A percentile compares a stretch with the other conserved stretches of the same genome.
phyloP scores from a whole-genome alignment of 2,797 vertebrate genomes.

The Oreochromis mossambicus region DNA sequence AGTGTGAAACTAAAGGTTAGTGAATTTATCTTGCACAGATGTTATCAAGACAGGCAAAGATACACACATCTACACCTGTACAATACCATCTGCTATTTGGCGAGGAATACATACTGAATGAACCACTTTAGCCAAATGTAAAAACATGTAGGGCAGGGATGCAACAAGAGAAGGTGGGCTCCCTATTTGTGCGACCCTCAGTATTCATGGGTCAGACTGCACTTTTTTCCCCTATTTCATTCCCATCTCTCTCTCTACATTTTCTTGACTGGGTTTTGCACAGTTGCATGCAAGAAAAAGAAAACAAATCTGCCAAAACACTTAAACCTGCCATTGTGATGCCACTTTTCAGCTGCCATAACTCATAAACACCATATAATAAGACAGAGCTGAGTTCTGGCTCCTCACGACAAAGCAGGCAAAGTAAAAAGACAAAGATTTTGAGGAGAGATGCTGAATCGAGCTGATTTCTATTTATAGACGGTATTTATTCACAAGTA shows the following conservation, averaged over 20 bases:
- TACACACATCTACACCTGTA: accelerated
- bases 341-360: neutral
- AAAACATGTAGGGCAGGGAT: neutral
- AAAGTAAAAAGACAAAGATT: neutral
- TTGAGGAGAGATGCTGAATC: accelerated
- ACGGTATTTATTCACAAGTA: neutral
- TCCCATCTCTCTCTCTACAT: too few species aligned
- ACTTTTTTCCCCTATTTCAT: too few species aligned
- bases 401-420: neutral
- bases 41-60: neutral
- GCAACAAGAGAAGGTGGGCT: neutral
- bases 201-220: neutral
- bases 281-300: neutral
- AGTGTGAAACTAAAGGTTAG: accelerated
- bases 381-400: neutral
- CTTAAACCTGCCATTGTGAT: neutral
- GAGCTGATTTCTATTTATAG: neutral
- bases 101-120: neutral
- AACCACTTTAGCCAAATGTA: neutral
- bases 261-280: neutral
- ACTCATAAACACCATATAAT: neutral
- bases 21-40: neutral
- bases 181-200: neutral
- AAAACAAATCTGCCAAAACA: neutral
- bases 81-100: neutral